phyloP scores from a whole-genome alignment of 2,888 invertebrate genomes.

The Graphium colonna region DNA sequence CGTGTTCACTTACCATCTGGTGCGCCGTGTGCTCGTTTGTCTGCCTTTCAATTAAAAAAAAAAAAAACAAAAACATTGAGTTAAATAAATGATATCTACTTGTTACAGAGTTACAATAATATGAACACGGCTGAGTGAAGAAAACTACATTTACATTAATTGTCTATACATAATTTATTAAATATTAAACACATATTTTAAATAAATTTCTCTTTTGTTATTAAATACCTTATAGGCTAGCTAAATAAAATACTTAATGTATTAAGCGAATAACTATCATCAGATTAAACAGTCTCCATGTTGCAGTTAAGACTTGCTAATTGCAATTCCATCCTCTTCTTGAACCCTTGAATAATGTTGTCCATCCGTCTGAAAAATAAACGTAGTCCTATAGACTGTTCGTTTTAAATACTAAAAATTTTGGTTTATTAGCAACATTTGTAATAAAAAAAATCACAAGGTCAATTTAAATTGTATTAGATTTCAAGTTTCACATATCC shows the following conservation, averaged over 20 bases:
- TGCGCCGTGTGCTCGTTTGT: no score
- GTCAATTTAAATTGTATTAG: neutral
- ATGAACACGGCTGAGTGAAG: slow-evolving; percentile 32
- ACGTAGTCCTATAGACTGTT: neutral
- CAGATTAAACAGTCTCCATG: slow-evolving; percentile 57
- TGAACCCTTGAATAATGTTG: slow-evolving; percentile 81
- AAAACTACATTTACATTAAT: slow-evolving; percentile 21
- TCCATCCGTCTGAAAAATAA: slow-evolving; percentile 78
- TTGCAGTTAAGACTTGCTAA: slow-evolving; percentile 81
- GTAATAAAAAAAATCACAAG: neutral
- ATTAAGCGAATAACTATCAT: neutral
- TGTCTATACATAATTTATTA: slow-evolving; percentile 1
- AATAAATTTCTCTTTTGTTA: neutral
- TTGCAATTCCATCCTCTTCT: slow-evolving; percentile 84
- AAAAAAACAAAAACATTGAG: no score
- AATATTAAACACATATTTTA: slow-evolving; percentile 2
- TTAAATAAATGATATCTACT: no score
- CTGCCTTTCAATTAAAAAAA: no score
- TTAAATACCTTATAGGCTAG: neutral
- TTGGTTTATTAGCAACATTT: no score
- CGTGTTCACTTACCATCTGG: no score
- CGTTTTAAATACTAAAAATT: neutral
- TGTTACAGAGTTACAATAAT: slow-evolving; percentile 48
- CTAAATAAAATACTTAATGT: neutral
- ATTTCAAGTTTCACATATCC: no score